phyloP scores from a whole-genome alignment of 1,140 invertebrate species.

The Ostrea edulis region DNA sequence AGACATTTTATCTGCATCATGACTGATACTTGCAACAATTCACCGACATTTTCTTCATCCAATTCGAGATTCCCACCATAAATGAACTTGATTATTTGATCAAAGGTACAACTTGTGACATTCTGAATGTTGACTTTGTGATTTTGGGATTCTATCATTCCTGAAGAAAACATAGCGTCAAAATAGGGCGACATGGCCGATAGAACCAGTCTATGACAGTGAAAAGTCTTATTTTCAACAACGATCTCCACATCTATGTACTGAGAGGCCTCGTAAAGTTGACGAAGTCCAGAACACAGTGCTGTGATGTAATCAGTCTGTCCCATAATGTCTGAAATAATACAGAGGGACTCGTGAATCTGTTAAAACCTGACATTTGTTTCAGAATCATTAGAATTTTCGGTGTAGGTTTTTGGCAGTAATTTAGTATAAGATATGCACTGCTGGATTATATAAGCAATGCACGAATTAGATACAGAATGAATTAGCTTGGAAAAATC shows the following conservation, averaged over 20 bases:
- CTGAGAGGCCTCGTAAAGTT: neutral
- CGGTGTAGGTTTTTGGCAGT: no score
- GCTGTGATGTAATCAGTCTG: neutral
- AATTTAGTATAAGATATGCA: no score
- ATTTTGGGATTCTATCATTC: constrained; percentile 62
- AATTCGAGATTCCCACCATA: constrained; percentile 60
- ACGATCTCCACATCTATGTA: constrained; percentile 61
- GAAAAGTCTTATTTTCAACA: constrained; percentile 60
- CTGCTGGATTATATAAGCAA: no score
- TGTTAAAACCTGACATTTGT: no score
- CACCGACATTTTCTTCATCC: constrained; percentile 85
- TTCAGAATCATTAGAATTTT: no score
- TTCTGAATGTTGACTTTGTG: constrained; percentile 55
- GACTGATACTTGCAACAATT: constrained; percentile 89
- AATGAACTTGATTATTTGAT: constrained; percentile 59
- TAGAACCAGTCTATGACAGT: constrained; percentile 66
- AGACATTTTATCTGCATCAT: constrained; percentile 90
- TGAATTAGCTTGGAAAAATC: no score
- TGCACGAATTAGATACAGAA: no score
- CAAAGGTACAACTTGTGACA: constrained; percentile 55
- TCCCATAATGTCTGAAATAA: constrained; percentile 1
- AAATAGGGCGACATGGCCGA: constrained; percentile 69
- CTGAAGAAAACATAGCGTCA: constrained; percentile 71
- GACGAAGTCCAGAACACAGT: neutral
- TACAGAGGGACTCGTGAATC: neutral